These are phyloP conservation scores for Oreochromis spilurus DNA, from an alignment of 2,113 vertebrate genomes.

Conservation along the genomic window DNA sequence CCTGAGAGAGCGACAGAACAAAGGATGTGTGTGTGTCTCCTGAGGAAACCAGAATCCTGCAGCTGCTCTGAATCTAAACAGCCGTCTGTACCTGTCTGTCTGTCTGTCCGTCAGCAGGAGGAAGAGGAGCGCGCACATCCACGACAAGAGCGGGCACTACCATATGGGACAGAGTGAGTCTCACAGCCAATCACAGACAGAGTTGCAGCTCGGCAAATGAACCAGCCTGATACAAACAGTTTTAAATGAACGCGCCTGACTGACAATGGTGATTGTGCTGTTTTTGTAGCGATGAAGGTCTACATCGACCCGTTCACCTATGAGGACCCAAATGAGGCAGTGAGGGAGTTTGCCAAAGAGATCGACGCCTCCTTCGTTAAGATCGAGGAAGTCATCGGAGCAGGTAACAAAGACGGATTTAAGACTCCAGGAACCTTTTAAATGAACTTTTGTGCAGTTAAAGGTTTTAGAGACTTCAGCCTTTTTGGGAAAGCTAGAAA, in stretches of 20 bases:
- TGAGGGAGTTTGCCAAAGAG: constrained; percentile 73
- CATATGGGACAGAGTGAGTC: constrained; percentile 83
- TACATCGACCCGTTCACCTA: constrained; percentile 76
- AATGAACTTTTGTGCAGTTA: background rate
- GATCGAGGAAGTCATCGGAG: constrained; percentile 76
- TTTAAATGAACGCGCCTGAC: background rate
- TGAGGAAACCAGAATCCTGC: background rate
- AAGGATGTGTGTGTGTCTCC: background rate
- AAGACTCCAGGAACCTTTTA: background rate
- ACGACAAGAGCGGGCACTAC: constrained; percentile 77
- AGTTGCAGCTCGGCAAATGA: background rate
- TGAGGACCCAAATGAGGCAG: constrained; percentile 70
- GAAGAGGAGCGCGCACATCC: constrained; percentile 56
- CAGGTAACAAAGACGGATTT: constrained; percentile 35
- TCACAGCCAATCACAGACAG: background rate
- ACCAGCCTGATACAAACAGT: background rate
- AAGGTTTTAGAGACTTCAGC: fast-evolving
- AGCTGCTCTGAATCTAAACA: constrained; percentile 1
- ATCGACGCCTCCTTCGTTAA: constrained; percentile 74
- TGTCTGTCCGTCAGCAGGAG: constrained; percentile 54
- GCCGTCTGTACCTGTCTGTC: background rate
- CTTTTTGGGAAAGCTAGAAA: background rate
- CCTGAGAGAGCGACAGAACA: constrained; percentile 1
- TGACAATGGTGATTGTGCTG: background rate
- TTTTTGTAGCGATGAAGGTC: constrained; percentile 67